These are phyloP conservation scores for human DNA, from an alignment of 2,113 vertebrate genomes.

Conservation along the genomic window GRCh38 chr17:64131501-64132000, in stretches of 20 bases:
- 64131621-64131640: background rate
- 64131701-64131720: background rate
- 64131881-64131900: background rate
- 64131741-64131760: background rate
- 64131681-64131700: background rate
- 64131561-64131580: background rate
- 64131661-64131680: background rate
- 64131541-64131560: background rate
- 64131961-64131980: conserved; percentile 72
- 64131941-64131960: background rate
- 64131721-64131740: background rate
- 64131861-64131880: background rate
- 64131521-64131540: background rate
- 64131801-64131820: background rate
- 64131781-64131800: background rate
- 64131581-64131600: background rate
- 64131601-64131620: background rate
- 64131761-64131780: background rate
- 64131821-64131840: background rate
- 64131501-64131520: background rate
- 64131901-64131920: background rate
- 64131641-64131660: background rate
- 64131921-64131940: conserved; percentile 13
- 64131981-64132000: conserved; percentile 49
- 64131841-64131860: conserved; percentile 1